Conservation (phyloP, 2,888 invertebrate species). For the Torymus auratus region DNA sequence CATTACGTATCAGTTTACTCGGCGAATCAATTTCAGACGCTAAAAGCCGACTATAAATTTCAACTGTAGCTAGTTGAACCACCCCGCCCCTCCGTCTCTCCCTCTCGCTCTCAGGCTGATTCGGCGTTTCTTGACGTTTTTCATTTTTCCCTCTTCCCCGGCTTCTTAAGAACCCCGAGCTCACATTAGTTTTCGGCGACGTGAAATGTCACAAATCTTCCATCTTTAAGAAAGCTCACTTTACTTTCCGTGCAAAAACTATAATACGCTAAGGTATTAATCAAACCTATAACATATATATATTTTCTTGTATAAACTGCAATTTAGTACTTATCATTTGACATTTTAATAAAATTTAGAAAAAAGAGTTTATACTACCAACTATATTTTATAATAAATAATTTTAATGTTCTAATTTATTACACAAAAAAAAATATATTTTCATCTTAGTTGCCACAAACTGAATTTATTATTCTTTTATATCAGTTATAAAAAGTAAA, state of each 20-base stretch:
- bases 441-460: too few relatives aligned
- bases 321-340: too few relatives aligned
- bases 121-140: conserved; percentile 66
- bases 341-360: too few relatives aligned
- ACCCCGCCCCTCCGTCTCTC: conserved; percentile 47
- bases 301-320: too few relatives aligned
- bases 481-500: too few relatives aligned
- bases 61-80: conserved; percentile 61
- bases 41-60: conserved; percentile 71
- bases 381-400: too few relatives aligned
- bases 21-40: conserved; percentile 70
- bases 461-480: too few relatives aligned
- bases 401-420: too few relatives aligned
- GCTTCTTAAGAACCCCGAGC: conserved; percentile 38
- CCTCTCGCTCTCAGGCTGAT: conserved; percentile 60
- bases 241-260: conserved; percentile 21
- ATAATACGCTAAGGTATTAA: background rate
- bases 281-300: background rate
- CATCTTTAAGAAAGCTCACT: conserved; percentile 29
- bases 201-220: conserved; percentile 48
- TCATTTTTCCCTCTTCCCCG: conserved; percentile 58
- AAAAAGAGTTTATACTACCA: too few relatives aligned
- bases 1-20: conserved; percentile 71
- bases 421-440: too few relatives aligned
- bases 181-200: conserved; percentile 55